A percentile compares a stretch with the other conserved stretches of the same genome.
Evolutionary conservation across 2,797 vertebrate species (phyloP).

Genomic region (Gadopsis bispinosus): DNA sequence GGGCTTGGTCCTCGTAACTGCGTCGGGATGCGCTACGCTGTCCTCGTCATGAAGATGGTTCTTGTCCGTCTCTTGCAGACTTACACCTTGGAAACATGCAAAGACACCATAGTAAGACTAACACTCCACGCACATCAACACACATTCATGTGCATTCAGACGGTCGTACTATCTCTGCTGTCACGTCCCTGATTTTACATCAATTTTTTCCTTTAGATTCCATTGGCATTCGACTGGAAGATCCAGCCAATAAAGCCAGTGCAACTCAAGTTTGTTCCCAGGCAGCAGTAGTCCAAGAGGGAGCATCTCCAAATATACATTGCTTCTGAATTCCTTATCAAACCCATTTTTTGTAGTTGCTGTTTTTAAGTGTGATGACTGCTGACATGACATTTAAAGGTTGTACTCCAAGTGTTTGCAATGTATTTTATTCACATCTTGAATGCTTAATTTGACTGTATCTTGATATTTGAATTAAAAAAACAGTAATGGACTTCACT

Average conservation of each 20-base stretch:
- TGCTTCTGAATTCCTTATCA: neutral
- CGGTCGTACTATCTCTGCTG: neutral
- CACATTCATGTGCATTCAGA: neutral
- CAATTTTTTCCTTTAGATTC: constrained; percentile 65
- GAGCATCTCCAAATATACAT: neutral
- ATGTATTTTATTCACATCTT: neutral
- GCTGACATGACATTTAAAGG: neutral
- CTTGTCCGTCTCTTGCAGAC: constrained; percentile 78
- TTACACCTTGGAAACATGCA: constrained; percentile 85
- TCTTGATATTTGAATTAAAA: neutral
- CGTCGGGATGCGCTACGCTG: constrained; percentile 87
- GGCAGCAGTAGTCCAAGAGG: constrained; percentile 30
- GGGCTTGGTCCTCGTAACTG: constrained; percentile 90
- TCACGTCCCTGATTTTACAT: constrained; percentile 1
- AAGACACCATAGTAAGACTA: constrained; percentile 83
- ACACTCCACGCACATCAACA: neutral
- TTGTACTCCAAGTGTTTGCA: neutral
- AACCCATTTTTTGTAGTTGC: neutral
- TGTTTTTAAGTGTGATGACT: neutral
- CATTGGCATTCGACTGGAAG: constrained; percentile 56
- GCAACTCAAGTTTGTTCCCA: constrained; percentile 71
- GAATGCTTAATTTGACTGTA: neutral
- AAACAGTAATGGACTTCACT: neutral
- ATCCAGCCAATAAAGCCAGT: constrained; percentile 52
- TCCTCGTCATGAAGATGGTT: constrained; percentile 84